phyloP scores from a whole-genome alignment of 2,888 invertebrate species.

The Ochlodes sylvanus region DNA sequence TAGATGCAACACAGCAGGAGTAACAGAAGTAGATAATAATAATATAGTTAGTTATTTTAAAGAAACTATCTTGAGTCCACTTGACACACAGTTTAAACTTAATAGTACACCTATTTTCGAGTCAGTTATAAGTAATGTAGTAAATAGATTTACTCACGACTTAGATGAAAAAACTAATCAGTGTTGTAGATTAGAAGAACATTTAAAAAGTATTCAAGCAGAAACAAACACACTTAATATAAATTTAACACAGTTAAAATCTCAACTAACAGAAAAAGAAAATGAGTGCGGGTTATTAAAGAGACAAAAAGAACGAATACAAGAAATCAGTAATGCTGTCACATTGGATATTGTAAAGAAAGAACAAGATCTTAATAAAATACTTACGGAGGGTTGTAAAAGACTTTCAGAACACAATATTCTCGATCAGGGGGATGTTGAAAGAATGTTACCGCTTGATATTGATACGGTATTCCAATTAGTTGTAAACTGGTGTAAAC shows the following conservation, averaged over 20 bases:
- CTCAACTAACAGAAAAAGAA: conserved; percentile 61
- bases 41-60: conserved; percentile 55
- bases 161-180: conserved; percentile 51
- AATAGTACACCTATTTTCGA: conserved; percentile 58
- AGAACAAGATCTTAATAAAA: conserved; percentile 60
- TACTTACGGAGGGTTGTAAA: conserved; percentile 55
- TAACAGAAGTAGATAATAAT: conserved; percentile 44
- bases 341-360: conserved; percentile 67
- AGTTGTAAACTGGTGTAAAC: conserved; percentile 50
- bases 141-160: conserved; percentile 54
- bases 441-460: conserved; percentile 51
- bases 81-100: conserved; percentile 63
- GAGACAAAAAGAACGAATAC: conserved; percentile 63
- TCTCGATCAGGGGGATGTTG: conserved; percentile 51
- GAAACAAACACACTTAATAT: conserved; percentile 56
- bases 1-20: conserved; percentile 53
- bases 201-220: conserved; percentile 52
- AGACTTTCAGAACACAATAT: conserved; percentile 57
- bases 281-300: conserved; percentile 63
- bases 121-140: conserved; percentile 52
- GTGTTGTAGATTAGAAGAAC: conserved; percentile 53
- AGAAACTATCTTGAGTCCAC: conserved; percentile 57
- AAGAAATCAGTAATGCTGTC: conserved; percentile 70
- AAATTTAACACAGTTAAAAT: conserved; percentile 57
- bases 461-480: conserved; percentile 57